Base-by-base conservation (phyloP, 1,140 invertebrate species). In the Polyergus mexicanus region DNA sequence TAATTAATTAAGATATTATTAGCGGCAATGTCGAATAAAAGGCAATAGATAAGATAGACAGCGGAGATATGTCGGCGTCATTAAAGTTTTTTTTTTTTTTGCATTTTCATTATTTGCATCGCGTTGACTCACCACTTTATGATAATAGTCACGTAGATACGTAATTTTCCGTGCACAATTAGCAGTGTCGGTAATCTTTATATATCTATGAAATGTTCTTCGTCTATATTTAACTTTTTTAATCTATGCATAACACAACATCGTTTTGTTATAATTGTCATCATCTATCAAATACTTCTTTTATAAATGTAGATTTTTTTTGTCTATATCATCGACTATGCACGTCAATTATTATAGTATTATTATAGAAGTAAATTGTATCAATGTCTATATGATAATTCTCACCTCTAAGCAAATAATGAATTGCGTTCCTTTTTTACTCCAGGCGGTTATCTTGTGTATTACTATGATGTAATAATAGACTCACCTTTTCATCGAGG, bases 401-500 rank as follows among this genome's bases (percentile, higher is more conserved):
- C n/a, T 11, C 16, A 10, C 32, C 32, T 62, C 19, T 62, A n/a
- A 44, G 16, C 13, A 13, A 2, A 44, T 44, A 32, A 60, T 28
- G 16, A 10, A 28, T 51, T 6, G 65, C 3, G 7, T 32, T 63
- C 32, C 58, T 63, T 4, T 28, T 65, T 5, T 28, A 10, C 0
- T 65, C 7, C 3, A 32, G 32, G 32, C 19, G 19, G 16, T 19
- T 51, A 19, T 51, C 16, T 63, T 3, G n/a, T 25, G 11, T 58
- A 4, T 77, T 62, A 56, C 7, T 41, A 38, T 4, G 2, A 56
- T n/a, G 3, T n/a, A n/a, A 63, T 72, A 13, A 7, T 60, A 28
- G 32, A 92, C 93, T 94, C 89, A 95, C 94, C 93, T 93, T 95
- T 84, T 94, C 93, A 84, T 94, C 93, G 85, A 94, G 93, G 56